These are phyloP conservation scores for Propithecus deckenii DNA, from an alignment of 2,797 vertebrate genomes.

Conservation along the genomic window DNA sequence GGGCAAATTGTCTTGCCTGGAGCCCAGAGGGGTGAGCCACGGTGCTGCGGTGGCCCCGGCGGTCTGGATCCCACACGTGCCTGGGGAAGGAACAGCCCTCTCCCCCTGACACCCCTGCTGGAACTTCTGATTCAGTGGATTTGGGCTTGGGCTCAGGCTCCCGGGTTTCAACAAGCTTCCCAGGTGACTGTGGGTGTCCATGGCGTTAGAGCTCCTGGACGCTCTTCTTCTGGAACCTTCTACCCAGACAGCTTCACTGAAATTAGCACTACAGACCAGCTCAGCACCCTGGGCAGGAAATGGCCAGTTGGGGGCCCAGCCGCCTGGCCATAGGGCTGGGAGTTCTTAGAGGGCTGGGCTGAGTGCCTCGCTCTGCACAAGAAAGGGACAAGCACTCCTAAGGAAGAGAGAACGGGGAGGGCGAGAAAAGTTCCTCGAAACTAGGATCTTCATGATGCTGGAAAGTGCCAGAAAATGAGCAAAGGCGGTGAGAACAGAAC, in stretches of 20 bases:
- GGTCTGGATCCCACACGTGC: background rate
- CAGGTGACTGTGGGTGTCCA: background rate
- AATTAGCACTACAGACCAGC: background rate
- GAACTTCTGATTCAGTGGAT: background rate
- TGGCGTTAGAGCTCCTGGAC: background rate
- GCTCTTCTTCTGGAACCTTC: background rate
- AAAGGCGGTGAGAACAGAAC: too few species aligned
- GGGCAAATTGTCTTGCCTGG: fast-evolving
- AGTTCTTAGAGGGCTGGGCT: too few species aligned
- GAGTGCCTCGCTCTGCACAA: background rate
- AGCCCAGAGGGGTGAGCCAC: background rate
- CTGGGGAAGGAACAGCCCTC: background rate
- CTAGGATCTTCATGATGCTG: background rate
- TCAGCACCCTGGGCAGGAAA: background rate
- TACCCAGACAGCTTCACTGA: background rate
- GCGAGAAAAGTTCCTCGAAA: background rate
- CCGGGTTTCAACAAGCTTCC: background rate
- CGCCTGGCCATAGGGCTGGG: background rate
- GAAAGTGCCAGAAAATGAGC: background rate
- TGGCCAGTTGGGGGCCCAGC: background rate
- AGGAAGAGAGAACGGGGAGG: too few species aligned
- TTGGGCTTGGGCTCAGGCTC: background rate
- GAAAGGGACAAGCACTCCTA: background rate
- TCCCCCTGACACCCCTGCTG: background rate
- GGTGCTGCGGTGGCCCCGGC: too few species aligned